Evolutionary conservation across 1,140 invertebrate species (phyloP).

Genomic region (Semibalanus balanoides): DNA sequence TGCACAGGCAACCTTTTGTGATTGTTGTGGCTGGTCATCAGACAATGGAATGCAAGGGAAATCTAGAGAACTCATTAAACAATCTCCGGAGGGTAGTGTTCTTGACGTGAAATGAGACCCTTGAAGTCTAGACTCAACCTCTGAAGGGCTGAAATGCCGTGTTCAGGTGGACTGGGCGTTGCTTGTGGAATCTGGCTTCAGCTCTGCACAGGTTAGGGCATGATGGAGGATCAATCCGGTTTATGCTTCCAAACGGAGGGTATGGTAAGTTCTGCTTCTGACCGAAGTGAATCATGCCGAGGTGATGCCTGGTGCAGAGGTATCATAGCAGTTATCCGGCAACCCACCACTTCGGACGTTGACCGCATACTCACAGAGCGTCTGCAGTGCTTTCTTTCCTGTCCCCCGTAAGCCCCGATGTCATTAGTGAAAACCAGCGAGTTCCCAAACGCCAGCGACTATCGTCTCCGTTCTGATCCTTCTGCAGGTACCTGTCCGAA

Average conservation of each 20-base stretch:
- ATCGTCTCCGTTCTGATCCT: constrained; percentile 25
- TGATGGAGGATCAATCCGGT: constrained; percentile 13
- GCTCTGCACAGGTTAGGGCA: constrained; percentile 17
- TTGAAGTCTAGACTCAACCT: constrained; percentile 25
- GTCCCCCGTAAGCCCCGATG: constrained; percentile 21
- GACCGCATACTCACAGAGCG: constrained; percentile 20
- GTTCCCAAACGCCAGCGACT: constrained; percentile 21
- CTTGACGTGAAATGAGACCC: constrained; percentile 19
- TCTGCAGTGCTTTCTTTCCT: constrained; percentile 23
- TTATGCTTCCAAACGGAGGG: constrained; percentile 20
- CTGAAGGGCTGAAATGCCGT: constrained; percentile 23
- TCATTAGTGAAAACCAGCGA: constrained; percentile 22
- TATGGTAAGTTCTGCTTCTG: constrained; percentile 19
- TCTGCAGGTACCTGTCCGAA: constrained; percentile 15
- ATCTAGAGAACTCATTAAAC: constrained; percentile 27
- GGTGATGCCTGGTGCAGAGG: constrained; percentile 21
- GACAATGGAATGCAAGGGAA: constrained; percentile 24
- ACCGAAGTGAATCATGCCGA: constrained; percentile 20
- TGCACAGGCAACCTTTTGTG: constrained; percentile 18
- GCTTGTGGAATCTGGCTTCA: constrained; percentile 18
- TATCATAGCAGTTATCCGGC: constrained; percentile 15
- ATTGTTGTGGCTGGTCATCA: constrained; percentile 18
- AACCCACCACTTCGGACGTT: constrained; percentile 17
- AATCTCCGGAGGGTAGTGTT: constrained; percentile 24
- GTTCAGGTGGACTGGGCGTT: constrained; percentile 14